Evolutionary conservation across 2,888 invertebrate genomes (phyloP).

Genomic region (Halocaridina rubra): DNA sequence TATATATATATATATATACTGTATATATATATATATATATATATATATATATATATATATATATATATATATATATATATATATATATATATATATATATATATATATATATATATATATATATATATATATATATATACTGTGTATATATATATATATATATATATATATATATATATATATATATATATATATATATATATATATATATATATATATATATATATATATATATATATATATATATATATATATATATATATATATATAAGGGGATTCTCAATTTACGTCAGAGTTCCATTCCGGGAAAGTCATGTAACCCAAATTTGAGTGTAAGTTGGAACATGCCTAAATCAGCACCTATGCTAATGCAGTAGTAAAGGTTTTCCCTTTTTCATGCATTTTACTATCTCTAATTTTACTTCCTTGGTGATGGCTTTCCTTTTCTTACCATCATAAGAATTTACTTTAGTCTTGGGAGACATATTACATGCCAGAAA

Average conservation of each 20-base stretch:
- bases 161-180: neutral
- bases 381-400: no score
- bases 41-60: neutral
- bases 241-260: constrained; percentile 15
- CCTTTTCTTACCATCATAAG: no score
- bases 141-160: neutral
- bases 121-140: neutral
- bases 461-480: no score
- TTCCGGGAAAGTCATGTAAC: neutral
- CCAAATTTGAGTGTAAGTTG: no score
- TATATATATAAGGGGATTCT: neutral
- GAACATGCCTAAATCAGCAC: no score
- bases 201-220: neutral
- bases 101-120: constrained; percentile 15
- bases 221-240: constrained; percentile 16
- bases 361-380: no score
- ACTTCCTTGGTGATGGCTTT: no score
- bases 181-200: neutral
- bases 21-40: neutral
- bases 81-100: neutral
- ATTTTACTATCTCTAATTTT: no score
- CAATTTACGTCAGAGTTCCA: neutral
- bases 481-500: no score
- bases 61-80: constrained; percentile 9
- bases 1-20: no score